Evolutionary conservation across 2,113 vertebrate species (phyloP).

Genomic region (Stercorarius parasiticus): DNA sequence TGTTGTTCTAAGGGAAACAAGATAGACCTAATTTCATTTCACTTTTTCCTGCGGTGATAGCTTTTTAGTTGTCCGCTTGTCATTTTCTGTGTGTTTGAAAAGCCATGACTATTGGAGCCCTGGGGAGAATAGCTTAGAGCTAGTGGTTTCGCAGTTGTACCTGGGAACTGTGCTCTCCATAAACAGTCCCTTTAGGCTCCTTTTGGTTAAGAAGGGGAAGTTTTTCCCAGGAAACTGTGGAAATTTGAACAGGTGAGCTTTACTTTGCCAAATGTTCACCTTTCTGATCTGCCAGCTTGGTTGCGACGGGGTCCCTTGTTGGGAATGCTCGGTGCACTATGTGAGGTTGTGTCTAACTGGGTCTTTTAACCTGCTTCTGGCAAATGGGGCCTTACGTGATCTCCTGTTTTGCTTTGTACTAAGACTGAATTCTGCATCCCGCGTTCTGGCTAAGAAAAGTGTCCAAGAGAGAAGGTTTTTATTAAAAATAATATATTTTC

Average conservation of each 20-base stretch:
- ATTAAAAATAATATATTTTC: not conserved
- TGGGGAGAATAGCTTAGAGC: not conserved
- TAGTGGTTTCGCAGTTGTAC: not conserved
- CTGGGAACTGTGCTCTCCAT: not conserved
- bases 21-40: not conserved
- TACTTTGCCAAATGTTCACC: not conserved
- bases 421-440: not conserved
- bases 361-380: not conserved
- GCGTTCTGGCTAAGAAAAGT: not conserved
- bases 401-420: not conserved
- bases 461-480: not conserved
- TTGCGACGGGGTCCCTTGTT: accelerated
- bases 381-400: not conserved
- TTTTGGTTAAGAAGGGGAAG: not conserved
- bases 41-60: not conserved
- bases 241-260: accelerated
- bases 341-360: not conserved
- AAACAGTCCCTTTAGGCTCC: not conserved
- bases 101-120: not conserved
- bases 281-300: not conserved
- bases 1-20: not conserved
- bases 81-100: not conserved
- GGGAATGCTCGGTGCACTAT: not conserved
- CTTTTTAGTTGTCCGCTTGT: not conserved
- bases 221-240: not conserved